Percentiles rank a stretch among this genome's conserved stretches.
Conservation (phyloP, 2,797 vertebrate species). For the Pipistrellus nathusii region DNA sequence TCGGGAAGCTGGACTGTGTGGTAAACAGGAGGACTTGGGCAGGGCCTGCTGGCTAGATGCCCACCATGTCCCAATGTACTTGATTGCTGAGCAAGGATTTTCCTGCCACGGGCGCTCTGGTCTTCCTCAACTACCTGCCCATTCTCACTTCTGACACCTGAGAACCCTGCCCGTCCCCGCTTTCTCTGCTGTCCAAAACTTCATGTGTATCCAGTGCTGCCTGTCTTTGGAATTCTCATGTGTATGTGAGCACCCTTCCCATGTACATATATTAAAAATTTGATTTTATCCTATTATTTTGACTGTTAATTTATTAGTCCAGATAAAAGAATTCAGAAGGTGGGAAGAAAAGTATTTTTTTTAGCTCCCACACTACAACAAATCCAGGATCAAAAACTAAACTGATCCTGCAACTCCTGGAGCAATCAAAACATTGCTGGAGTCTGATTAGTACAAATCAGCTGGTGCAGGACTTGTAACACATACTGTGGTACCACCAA, state of each 20-base stretch:
- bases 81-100: too few species aligned
- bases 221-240: not conserved
- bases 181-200: not conserved
- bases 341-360: not conserved
- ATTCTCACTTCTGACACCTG: not conserved
- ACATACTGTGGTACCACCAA: not conserved
- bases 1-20: not conserved
- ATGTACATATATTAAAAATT: not conserved
- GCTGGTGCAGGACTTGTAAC: not conserved
- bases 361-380: not conserved
- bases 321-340: not conserved
- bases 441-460: not conserved
- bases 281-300: not conserved
- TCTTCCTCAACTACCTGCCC: not conserved
- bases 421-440: not conserved
- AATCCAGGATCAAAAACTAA: not conserved
- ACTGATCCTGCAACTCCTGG: not conserved
- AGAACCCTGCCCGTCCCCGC: not conserved
- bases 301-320: not conserved
- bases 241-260: too few species aligned
- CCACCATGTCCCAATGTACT: fast-evolving
- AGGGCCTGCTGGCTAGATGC: too few species aligned
- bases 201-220: not conserved
- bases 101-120: not conserved
- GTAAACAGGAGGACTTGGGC: too few species aligned